Percentiles rank a stretch among this genome's conserved stretches.
These are phyloP conservation scores for Corythoichthys intestinalis DNA, from an alignment of 2,113 vertebrate genomes.

Conservation along the genomic window DNA sequence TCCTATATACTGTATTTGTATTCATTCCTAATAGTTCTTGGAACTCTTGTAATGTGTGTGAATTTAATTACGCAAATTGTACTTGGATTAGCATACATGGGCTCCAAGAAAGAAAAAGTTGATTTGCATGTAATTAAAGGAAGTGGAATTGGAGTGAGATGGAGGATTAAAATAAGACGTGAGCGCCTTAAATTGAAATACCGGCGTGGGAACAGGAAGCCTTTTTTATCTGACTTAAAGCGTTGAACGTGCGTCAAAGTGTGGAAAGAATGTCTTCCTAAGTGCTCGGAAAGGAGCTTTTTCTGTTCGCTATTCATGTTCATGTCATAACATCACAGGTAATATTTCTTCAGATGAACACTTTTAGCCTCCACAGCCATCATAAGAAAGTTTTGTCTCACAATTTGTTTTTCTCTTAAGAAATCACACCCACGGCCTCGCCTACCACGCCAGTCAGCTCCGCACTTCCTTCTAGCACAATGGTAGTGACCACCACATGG, in stretches of 20 bases:
- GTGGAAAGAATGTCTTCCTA: background rate
- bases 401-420: slow-evolving; percentile 23
- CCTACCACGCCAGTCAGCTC: slow-evolving; percentile 46
- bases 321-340: background rate
- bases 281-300: background rate
- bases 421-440: slow-evolving; percentile 62
- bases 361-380: background rate
- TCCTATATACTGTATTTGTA: background rate
- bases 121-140: slow-evolving; percentile 1
- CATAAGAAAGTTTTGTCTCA: background rate
- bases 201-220: background rate
- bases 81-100: background rate
- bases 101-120: background rate
- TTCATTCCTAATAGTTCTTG: background rate
- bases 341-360: background rate
- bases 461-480: slow-evolving; percentile 47
- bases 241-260: background rate
- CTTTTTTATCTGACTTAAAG: background rate
- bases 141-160: background rate
- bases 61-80: background rate
- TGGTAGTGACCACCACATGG: slow-evolving; percentile 38
- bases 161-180: background rate
- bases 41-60: background rate
- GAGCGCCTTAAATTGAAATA: background rate
- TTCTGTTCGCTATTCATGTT: background rate